Evolutionary conservation across 2,888 invertebrate species (phyloP), one percentile per base, ranked within the genome.

Genomic region (Neria commutata): DNA sequence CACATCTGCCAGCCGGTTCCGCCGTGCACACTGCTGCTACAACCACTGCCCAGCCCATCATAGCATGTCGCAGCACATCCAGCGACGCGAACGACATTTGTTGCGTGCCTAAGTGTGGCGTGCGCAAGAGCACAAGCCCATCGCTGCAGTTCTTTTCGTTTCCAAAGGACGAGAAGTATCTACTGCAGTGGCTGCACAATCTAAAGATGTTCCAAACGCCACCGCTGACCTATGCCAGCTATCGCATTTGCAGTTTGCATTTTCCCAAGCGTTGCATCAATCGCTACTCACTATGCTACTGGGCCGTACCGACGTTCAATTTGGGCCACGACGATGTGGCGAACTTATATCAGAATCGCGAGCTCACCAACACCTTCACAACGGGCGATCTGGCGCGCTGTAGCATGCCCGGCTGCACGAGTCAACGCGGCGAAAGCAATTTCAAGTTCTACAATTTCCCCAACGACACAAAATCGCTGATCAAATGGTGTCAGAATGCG

Each of bases 261-360:
- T 77, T 77, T 46, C 79, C 77, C 2, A 78, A 77, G 62, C 77
- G 77, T 23, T 78, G 79, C 52, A 73, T 77, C 8, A 78, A 78
- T 58, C 74, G 78, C 2, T 77, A 77, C 45, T 78, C 77, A 0
- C 56, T 77, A 26, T 78, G 77, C 68, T 78, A 77, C 60, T 77
- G 77, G 77, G 77, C 77, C 3, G 77, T 77, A 62, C 77, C 77
- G 2, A 78, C 77, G 0, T 78, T 78, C 47, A 77, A 77, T 66
- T 56, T 77, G 51, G 77, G 77, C 0, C 77, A 77, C 37, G 77
- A 77, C 29, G 79, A 77, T 66, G 75, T 77, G 0, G 77, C 79
- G 17, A 77, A 77, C 67, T 65, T 77, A 42, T 78, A 76, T 69
- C 79, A 77, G 60, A 77, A 77, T 67, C 71, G 77, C 2, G 77